Conservation (phyloP, 2,113 vertebrate genomes). For the Myotis davidii region DNA sequence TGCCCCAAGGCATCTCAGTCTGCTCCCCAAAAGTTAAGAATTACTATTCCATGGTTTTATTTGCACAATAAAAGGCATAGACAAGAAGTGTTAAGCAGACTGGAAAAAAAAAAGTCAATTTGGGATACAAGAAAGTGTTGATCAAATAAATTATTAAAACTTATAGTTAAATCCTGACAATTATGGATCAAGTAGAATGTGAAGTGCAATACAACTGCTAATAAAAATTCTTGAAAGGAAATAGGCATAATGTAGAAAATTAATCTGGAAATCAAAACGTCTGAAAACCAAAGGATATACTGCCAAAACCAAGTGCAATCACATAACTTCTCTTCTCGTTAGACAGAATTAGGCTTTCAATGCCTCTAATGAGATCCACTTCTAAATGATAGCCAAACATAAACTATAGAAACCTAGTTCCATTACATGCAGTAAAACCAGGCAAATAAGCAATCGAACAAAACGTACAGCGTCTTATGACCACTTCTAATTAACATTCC, state of each 20-base stretch:
- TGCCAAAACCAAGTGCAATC: constrained; percentile 1
- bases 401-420: constrained; percentile 24
- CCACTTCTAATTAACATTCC: constrained; percentile 46
- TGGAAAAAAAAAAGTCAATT: background rate
- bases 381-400: background rate
- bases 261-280: background rate
- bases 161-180: background rate
- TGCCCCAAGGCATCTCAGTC: background rate
- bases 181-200: background rate
- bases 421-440: background rate
- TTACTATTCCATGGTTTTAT: background rate
- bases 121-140: background rate
- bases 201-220: background rate
- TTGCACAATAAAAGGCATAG: background rate
- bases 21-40: background rate
- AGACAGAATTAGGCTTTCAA: background rate
- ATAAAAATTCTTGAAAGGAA: constrained; percentile 34
- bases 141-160: background rate
- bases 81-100: background rate
- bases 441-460: constrained; percentile 25
- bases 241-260: background rate
- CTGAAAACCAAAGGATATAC: background rate
- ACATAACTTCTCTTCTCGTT: constrained; percentile 22
- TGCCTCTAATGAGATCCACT: background rate
- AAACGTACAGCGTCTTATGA: background rate